These are phyloP conservation scores for Mormyrops attenuatus DNA, from an alignment of 2,797 vertebrate genomes.

Conservation along the genomic window DNA sequence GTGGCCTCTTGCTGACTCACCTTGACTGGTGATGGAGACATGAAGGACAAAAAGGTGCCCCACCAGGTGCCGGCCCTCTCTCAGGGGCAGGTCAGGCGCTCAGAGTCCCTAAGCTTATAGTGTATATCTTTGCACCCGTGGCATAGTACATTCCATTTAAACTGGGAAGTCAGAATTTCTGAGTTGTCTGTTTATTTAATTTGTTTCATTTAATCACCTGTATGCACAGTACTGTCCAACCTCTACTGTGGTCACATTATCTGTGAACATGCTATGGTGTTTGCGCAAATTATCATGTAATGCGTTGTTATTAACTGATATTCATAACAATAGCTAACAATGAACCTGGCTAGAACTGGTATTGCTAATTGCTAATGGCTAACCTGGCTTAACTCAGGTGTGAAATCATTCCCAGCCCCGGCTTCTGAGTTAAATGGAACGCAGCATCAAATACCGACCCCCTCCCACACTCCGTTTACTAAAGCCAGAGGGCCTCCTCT, in stretches of 20 bases:
- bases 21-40: not conserved
- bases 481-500: not conserved
- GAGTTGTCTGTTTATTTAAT: not conserved
- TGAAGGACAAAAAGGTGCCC: not conserved
- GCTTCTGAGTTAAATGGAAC: not conserved
- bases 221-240: not conserved
- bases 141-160: not conserved
- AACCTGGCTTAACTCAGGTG: not conserved
- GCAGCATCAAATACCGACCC: not conserved
- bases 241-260: not conserved
- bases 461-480: not conserved
- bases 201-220: not conserved
- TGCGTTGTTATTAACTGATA: not conserved
- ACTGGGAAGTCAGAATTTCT: not conserved
- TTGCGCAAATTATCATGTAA: not conserved
- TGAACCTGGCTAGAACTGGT: not conserved
- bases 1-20: not conserved
- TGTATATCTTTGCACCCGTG: not conserved
- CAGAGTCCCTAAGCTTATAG: not conserved
- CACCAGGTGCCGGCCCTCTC: not conserved
- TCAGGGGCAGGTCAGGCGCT: not conserved
- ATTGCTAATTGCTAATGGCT: not conserved
- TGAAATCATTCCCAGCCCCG: not conserved
- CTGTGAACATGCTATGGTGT: not conserved
- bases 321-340: not conserved